Evolutionary conservation across 2,888 invertebrate genomes (phyloP).

Genomic region (Neocrepidodera transversa): DNA sequence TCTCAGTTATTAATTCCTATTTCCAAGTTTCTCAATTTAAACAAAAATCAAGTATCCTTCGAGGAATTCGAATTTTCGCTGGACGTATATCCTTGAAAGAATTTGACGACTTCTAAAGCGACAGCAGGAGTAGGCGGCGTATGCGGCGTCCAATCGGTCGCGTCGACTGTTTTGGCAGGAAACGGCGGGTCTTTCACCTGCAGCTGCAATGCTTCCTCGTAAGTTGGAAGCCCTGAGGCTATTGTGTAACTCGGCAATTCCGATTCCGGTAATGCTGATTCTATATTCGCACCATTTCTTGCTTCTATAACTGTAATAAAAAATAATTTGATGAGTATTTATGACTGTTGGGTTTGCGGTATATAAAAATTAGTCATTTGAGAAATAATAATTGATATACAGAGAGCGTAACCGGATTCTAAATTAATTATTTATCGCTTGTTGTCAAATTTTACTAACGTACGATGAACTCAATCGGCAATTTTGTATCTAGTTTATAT

Average conservation of each 20-base stretch:
- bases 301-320: slow-evolving; percentile 61
- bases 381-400: no score
- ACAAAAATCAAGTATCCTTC: slow-evolving; percentile 17
- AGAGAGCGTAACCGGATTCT: no score
- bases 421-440: no score
- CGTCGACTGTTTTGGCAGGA: slow-evolving; percentile 33
- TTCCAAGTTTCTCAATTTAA: background rate
- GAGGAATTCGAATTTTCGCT: slow-evolving; percentile 12
- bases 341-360: background rate
- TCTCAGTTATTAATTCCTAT: background rate
- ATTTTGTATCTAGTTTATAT: no score
- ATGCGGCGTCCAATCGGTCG: slow-evolving; percentile 48
- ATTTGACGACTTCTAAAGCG: slow-evolving; percentile 55
- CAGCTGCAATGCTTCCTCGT: slow-evolving; percentile 69
- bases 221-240: slow-evolving; percentile 70
- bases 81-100: slow-evolving; percentile 48
- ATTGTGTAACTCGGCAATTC: slow-evolving; percentile 70
- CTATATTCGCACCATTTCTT: slow-evolving; percentile 49
- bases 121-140: slow-evolving; percentile 49
- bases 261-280: slow-evolving; percentile 57
- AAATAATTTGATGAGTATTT: slow-evolving; percentile 7
- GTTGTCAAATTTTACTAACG: no score
- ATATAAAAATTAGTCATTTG: background rate
- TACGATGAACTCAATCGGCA: background rate
- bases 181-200: slow-evolving; percentile 54